phyloP scores from a whole-genome alignment of 2,888 invertebrate species.

The Nymphalis polychloros region DNA sequence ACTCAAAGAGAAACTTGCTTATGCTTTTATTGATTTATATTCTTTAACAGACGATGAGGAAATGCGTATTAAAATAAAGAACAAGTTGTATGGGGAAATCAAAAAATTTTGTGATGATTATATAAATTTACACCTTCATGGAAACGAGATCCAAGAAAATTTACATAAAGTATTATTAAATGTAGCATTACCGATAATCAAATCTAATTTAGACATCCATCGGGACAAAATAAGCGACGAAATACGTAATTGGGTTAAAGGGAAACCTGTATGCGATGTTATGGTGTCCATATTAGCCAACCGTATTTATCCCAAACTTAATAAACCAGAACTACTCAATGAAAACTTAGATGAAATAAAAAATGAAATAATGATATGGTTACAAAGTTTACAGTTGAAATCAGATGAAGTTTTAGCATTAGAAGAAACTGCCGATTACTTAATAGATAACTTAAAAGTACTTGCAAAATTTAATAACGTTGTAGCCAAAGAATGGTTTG shows the following conservation, averaged over 20 bases:
- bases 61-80: conserved; percentile 44
- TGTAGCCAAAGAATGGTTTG: background rate
- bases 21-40: conserved; percentile 60
- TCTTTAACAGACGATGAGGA: conserved; percentile 46
- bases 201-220: conserved; percentile 51
- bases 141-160: conserved; percentile 48
- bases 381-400: conserved; percentile 47
- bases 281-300: conserved; percentile 24
- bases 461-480: background rate
- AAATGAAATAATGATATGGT: conserved; percentile 50
- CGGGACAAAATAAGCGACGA: conserved; percentile 52
- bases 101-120: conserved; percentile 55
- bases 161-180: conserved; percentile 52
- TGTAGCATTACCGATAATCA: conserved; percentile 51
- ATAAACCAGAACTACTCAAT: conserved; percentile 38
- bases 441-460: conserved; percentile 22
- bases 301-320: conserved; percentile 45
- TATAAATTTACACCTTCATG: conserved; percentile 47
- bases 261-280: conserved; percentile 2
- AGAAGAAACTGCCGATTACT: conserved; percentile 14
- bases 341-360: conserved; percentile 44
- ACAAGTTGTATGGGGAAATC: conserved; percentile 52
- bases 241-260: conserved; percentile 50
- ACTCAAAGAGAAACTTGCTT: conserved; percentile 58
- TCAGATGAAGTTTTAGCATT: conserved; percentile 3